A percentile compares a stretch with the other conserved stretches of the same genome.
Evolutionary conservation across 2,113 vertebrate genomes (phyloP).

Genomic region (Crotalus tigris): DNA sequence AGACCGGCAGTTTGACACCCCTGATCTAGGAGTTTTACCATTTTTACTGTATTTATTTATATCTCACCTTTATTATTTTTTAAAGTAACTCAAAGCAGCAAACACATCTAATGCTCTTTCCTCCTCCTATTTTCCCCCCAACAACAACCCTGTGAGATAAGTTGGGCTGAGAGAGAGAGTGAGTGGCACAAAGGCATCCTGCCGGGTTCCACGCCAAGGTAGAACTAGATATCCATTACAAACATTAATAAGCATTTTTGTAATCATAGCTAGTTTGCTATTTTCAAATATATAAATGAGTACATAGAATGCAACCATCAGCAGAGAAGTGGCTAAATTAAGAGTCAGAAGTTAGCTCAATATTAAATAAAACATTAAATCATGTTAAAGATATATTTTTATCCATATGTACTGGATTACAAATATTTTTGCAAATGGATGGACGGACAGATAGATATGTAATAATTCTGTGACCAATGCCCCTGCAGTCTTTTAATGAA

Average conservation of each 20-base stretch:
- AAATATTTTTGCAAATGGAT: background rate
- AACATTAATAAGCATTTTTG: background rate
- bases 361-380: background rate
- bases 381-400: background rate
- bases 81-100: background rate
- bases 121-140: background rate
- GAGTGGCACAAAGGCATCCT: background rate
- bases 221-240: background rate
- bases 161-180: background rate
- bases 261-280: background rate
- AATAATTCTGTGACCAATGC: background rate
- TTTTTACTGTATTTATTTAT: background rate
- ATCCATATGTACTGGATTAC: background rate
- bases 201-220: background rate
- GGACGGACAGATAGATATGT: background rate
- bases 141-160: background rate
- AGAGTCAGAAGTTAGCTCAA: background rate
- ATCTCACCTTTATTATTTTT: background rate
- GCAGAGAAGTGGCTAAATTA: background rate
- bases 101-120: background rate
- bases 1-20: too few relatives aligned
- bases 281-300: background rate
- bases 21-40: background rate
- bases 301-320: background rate
- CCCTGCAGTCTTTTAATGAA: background rate